Evolutionary conservation across 2,113 vertebrate species (phyloP).

Genomic region (Alces alces): DNA sequence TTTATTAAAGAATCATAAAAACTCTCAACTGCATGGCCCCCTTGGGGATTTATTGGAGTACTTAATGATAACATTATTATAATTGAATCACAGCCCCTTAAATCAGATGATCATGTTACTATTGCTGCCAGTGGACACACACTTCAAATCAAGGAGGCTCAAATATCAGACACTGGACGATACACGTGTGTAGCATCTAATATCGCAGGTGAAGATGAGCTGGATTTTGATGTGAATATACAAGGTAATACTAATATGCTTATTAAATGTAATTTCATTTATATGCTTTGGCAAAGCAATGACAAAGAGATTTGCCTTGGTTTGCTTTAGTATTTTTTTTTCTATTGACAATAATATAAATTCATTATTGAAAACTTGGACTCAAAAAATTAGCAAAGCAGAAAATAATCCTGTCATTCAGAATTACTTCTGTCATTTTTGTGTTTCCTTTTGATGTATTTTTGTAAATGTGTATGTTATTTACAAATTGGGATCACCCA

Average conservation of each 20-base stretch:
- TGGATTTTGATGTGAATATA: slow-evolving; percentile 99
- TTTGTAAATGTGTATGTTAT: not conserved
- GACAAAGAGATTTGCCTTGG: not conserved
- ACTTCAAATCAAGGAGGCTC: slow-evolving; percentile 89
- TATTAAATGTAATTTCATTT: not conserved
- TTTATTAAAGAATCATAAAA: not conserved
- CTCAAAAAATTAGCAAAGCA: not conserved
- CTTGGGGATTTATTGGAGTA: not conserved
- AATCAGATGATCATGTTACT: slow-evolving; percentile 80
- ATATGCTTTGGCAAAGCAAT: not conserved
- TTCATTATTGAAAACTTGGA: not conserved
- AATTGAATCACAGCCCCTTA: slow-evolving; percentile 84
- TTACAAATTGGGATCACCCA: not conserved
- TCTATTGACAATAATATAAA: not conserved
- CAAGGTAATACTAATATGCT: slow-evolving; percentile 87
- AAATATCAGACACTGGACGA: slow-evolving; percentile 93
- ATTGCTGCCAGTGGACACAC: slow-evolving; percentile 86
- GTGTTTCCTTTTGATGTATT: not conserved
- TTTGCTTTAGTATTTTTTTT: not conserved
- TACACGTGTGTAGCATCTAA: slow-evolving; percentile 96
- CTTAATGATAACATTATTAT: slow-evolving; percentile 1
- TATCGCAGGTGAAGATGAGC: slow-evolving; percentile 94
- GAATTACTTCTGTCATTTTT: not conserved
- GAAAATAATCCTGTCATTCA: not conserved
- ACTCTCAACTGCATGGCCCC: not conserved